A percentile compares a stretch with the other conserved stretches of the same genome.
phyloP scores from a whole-genome alignment of 2,888 invertebrate species.

The Xylota segnis region DNA sequence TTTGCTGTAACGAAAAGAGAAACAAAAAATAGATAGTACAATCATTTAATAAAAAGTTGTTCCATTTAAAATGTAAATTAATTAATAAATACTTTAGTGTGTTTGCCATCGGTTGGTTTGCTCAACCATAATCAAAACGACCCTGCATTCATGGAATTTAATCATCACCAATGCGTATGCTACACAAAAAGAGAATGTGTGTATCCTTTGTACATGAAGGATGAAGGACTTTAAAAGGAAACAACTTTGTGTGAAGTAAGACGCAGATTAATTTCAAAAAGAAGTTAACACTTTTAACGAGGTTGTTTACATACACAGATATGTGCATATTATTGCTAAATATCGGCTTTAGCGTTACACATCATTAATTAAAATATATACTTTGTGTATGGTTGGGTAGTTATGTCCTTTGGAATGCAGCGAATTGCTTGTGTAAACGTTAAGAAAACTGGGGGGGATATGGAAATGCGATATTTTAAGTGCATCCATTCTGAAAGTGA shows the following conservation, averaged over 20 bases:
- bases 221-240: background rate
- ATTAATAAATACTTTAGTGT: background rate
- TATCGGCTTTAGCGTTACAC: background rate
- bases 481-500: constrained; percentile 1
- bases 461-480: background rate
- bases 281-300: background rate
- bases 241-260: background rate
- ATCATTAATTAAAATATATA: background rate
- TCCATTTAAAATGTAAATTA: background rate
- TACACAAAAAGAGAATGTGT: too few relatives aligned
- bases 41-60: constrained; percentile 9
- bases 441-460: background rate
- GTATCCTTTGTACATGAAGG: too few relatives aligned
- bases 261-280: background rate
- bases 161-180: too few relatives aligned
- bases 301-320: background rate
- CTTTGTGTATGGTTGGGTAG: too few relatives aligned
- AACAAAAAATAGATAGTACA: constrained; percentile 4
- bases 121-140: too few relatives aligned
- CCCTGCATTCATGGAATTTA: too few relatives aligned
- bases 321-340: background rate
- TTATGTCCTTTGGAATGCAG: too few relatives aligned
- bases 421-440: background rate
- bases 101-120: background rate
- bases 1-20: constrained; percentile 76